These are phyloP conservation scores for Chinchilla lanigera DNA, from an alignment of 2,113 vertebrate species.

Conservation along the genomic window DNA sequence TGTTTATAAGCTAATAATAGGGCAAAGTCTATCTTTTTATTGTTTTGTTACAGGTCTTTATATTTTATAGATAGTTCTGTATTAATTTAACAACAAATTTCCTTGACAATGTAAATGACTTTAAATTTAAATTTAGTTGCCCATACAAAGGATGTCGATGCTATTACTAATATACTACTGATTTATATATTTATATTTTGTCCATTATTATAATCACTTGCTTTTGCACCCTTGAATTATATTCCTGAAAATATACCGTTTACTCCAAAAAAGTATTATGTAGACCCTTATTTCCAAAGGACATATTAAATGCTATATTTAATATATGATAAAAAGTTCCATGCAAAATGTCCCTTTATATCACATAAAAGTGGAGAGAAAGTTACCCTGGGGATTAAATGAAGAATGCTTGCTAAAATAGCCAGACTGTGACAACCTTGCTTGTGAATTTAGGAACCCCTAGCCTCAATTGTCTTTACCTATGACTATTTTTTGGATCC, in stretches of 20 bases:
- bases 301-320: conserved; percentile 23
- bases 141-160: neutral
- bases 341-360: neutral
- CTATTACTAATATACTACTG: neutral
- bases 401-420: neutral
- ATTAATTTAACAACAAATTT: conserved; percentile 25
- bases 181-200: conserved; percentile 46
- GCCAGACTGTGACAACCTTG: neutral
- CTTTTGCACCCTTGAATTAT: conserved; percentile 25
- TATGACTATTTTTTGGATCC: conserved; percentile 34
- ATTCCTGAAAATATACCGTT: conserved; percentile 49
- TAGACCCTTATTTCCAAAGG: conserved; percentile 26
- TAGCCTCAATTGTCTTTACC: neutral
- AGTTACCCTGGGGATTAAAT: neutral
- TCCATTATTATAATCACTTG: neutral
- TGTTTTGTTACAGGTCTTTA: conserved; percentile 18
- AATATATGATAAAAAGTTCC: conserved; percentile 33
- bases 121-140: neutral
- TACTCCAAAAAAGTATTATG: conserved; percentile 14
- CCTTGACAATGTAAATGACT: neutral
- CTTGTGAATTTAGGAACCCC: neutral
- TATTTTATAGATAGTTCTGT: conserved; percentile 31
- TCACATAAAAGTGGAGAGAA: neutral
- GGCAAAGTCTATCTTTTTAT: conserved; percentile 3
- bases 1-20: conserved; percentile 35